Conservation (phyloP, 2,113 vertebrate genomes). For the Lycaon pictus region DNA sequence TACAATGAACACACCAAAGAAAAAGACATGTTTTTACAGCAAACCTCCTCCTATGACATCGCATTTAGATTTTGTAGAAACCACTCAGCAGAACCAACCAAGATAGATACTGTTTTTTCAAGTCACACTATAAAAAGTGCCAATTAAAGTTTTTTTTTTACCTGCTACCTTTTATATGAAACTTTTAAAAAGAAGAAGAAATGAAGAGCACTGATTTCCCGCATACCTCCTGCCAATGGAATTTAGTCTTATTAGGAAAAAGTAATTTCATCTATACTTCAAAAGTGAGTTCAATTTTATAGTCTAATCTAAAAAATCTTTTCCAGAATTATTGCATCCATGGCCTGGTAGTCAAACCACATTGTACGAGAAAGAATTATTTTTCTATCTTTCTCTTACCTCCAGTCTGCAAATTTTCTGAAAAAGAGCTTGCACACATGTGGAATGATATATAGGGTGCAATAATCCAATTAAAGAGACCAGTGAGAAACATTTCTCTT, state of each 20-base stretch:
- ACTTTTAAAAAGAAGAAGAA: neutral
- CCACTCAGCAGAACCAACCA: conserved; percentile 56
- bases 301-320: conserved; percentile 25
- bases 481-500: neutral
- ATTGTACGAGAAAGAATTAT: neutral
- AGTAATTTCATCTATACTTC: neutral
- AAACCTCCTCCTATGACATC: conserved; percentile 59
- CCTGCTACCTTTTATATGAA: conserved; percentile 58
- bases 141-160: conserved; percentile 59
- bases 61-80: conserved; percentile 51
- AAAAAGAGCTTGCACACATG: neutral
- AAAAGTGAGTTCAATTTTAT: conserved; percentile 60
- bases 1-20: conserved; percentile 71
- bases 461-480: neutral
- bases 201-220: conserved; percentile 2
- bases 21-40: conserved; percentile 75
- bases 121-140: conserved; percentile 65
- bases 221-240: neutral
- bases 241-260: conserved; percentile 19
- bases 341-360: neutral
- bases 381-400: conserved; percentile 33
- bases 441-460: neutral
- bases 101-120: conserved; percentile 49
- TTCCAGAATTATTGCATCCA: neutral
- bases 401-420: neutral